Evolutionary conservation across 1,140 invertebrate species (phyloP), one percentile per base, ranked within the genome.

Genomic region (Atta cephalotes): DNA sequence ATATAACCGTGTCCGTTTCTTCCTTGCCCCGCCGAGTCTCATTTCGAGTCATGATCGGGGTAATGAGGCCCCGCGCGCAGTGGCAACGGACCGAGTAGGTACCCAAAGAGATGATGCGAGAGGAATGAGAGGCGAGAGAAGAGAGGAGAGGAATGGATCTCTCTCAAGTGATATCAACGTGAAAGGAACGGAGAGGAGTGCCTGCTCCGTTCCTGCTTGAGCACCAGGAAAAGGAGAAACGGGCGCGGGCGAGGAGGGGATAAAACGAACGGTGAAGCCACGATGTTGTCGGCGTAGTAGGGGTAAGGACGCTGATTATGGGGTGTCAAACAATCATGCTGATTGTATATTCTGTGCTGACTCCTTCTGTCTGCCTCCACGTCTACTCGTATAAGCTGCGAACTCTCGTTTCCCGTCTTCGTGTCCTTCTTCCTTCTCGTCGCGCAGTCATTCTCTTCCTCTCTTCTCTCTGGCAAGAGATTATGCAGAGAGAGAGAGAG

Each of bases 321-420:
- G 95, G 95, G 95, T 95, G 94, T 95, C 94, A 95, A 95, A 95
- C 94, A 95, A 95, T 95, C 95, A 95, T 92, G 92, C 92, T 95
- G 95, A 95, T 95, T 95, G 95, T 95, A 95, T 93, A 95, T 95
- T 94, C 94, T 92, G 92, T 89, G 91, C 93, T 92, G 90, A 92
- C 90, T 92, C 91, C 90, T 93, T 93, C 93, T 92, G 93, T 94
- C 92, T 93, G 88, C 89, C 88, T 90, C 65, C 86, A 79, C 81
- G 88, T 92, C 91, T 91, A 85, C 85, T 74, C 80, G 80, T 49
- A 31, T 56, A 85, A 60, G 65, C 49, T 45, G 28, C 21, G 45
- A 53, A 60, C 87, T 91, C 89, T 91, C 70, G 89, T 92, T 92
- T 90, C 87, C 68, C 60, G 56, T 88, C 74, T 63, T 45, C 68